Conservation (phyloP, 2,113 vertebrate genomes). For the Platichthys stellatus region DNA sequence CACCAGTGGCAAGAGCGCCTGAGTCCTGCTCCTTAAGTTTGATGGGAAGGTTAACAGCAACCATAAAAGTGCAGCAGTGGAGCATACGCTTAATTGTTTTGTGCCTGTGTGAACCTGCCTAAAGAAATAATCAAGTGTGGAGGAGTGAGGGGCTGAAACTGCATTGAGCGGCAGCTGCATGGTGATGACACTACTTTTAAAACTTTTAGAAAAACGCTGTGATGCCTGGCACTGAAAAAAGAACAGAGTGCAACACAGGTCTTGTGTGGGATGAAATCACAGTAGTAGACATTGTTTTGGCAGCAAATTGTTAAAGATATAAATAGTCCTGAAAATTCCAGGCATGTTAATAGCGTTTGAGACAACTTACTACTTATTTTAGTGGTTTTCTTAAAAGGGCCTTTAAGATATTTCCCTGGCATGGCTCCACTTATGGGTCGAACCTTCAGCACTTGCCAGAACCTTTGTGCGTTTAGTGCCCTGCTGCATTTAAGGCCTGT, state of each 20-base stretch:
- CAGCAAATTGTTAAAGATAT: slow-evolving; percentile 24
- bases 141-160: not conserved
- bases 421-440: slow-evolving; percentile 25
- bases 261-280: slow-evolving; percentile 27
- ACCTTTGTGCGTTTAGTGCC: slow-evolving; percentile 11
- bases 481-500: slow-evolving; percentile 28
- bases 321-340: slow-evolving; percentile 46
- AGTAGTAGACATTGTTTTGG: slow-evolving; percentile 5
- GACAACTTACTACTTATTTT: slow-evolving; percentile 36
- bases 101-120: slow-evolving; percentile 50
- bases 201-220: slow-evolving; percentile 15
- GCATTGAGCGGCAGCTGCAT: slow-evolving; percentile 15
- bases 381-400: slow-evolving; percentile 35
- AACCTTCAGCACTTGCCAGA: slow-evolving; percentile 34
- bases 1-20: slow-evolving; percentile 38
- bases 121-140: not conserved
- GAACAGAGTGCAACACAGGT: not conserved
- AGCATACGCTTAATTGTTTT: slow-evolving; percentile 25
- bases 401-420: slow-evolving; percentile 42
- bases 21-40: slow-evolving; percentile 36
- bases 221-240: slow-evolving; percentile 4
- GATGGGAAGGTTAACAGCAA: slow-evolving; percentile 53
- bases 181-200: slow-evolving; percentile 1
- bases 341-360: slow-evolving; percentile 19
- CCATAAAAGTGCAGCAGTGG: slow-evolving; percentile 47